phyloP scores from a whole-genome alignment of 2,888 invertebrate species.

The Caenorhabditis zanzibari region DNA sequence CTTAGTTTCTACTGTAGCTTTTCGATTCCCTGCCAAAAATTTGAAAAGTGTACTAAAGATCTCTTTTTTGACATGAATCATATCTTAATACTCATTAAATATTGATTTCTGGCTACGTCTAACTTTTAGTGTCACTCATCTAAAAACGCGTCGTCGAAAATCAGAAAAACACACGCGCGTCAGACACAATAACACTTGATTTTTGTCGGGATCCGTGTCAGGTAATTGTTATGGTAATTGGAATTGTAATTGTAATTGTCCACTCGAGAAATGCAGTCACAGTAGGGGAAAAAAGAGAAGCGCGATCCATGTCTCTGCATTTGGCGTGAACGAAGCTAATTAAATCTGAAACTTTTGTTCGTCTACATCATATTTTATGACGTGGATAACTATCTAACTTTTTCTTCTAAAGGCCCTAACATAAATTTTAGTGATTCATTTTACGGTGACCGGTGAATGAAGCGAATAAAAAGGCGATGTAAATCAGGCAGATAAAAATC shows the following conservation, averaged over 20 bases:
- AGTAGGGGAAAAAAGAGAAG: not conserved
- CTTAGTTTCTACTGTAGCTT: not conserved
- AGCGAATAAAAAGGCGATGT: slow-evolving; percentile 40
- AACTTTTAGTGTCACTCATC: not conserved
- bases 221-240: slow-evolving; percentile 35
- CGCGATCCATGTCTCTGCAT: slow-evolving; percentile 19
- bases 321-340: slow-evolving; percentile 51
- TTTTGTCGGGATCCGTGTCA: slow-evolving; percentile 7
- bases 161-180: not conserved
- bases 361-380: slow-evolving; percentile 8
- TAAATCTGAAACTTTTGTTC: slow-evolving; percentile 57
- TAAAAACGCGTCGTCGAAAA: not conserved
- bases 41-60: not conserved
- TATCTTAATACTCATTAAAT: slow-evolving; percentile 8
- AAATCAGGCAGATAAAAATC: slow-evolving; percentile 58
- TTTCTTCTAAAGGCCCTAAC: not conserved
- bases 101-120: slow-evolving; percentile 10
- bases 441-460: slow-evolving; percentile 34
- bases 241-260: slow-evolving; percentile 53
- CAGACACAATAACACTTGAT: slow-evolving; percentile 46
- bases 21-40: not conserved
- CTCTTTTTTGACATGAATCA: not conserved
- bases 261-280: slow-evolving; percentile 45
- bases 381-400: too few relatives aligned
- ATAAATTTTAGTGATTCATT: slow-evolving; percentile 21